These are phyloP conservation scores for Anthrax anthrax DNA, from an alignment of 2,888 invertebrate species.

Conservation along the genomic window DNA sequence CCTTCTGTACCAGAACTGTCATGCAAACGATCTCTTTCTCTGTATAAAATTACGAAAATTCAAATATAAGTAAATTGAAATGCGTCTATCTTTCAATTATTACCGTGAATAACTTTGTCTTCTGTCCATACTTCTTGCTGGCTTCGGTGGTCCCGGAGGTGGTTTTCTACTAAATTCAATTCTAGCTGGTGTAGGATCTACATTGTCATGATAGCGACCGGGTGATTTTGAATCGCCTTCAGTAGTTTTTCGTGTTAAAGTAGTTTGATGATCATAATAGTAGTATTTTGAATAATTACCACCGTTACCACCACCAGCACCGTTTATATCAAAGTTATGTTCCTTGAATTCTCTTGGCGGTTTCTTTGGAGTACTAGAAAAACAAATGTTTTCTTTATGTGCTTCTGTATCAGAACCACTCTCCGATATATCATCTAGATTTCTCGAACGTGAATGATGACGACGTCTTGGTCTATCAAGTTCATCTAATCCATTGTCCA, in stretches of 20 bases:
- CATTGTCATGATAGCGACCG: conserved; percentile 12
- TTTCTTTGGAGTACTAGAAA: conserved; percentile 6
- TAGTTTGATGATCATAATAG: conserved; percentile 5
- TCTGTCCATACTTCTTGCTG: conserved; percentile 30
- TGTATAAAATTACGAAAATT: conserved; percentile 9
- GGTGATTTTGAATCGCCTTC: conserved; percentile 11
- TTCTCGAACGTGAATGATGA: conserved; percentile 35
- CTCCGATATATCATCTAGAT: conserved; percentile 35
- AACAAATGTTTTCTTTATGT: conserved; percentile 18
- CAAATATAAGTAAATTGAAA: background rate
- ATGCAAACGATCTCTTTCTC: conserved; percentile 30
- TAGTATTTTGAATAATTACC: conserved; percentile 1
- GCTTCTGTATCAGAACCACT: conserved; percentile 33
- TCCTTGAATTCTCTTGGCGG: conserved; percentile 3
- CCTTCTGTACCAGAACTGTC: conserved; percentile 51
- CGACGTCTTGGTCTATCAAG: conserved; percentile 24
- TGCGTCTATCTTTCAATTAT: background rate
- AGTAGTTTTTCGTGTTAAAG: conserved; percentile 5
- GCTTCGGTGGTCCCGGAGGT: conserved; percentile 30
- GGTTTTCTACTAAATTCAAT: conserved; percentile 13
- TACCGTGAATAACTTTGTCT: conserved; percentile 18
- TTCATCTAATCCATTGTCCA: conserved; percentile 27
- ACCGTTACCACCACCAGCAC: background rate
- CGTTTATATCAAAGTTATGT: too few relatives aligned
- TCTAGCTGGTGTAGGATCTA: conserved; percentile 5